phyloP scores from a whole-genome alignment of 1,140 invertebrate species.

The Rhyacophila brunnea region DNA sequence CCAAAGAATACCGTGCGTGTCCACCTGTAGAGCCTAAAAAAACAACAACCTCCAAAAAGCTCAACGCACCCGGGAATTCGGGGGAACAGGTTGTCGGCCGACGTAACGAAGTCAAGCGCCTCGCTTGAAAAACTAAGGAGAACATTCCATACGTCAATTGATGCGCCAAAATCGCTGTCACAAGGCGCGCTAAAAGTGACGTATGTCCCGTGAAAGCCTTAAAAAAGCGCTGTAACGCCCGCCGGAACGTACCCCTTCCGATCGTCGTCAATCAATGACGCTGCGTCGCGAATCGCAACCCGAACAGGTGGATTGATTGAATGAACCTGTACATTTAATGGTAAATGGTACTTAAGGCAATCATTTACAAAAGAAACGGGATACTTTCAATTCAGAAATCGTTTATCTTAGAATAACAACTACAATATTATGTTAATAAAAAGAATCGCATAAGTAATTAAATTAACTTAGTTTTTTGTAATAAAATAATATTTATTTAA shows the following conservation, averaged over 20 bases:
- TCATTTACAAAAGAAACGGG: too few species aligned
- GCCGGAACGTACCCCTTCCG: not conserved
- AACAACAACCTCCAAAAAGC: conserved; percentile 9
- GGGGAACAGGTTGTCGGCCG: conserved; percentile 30
- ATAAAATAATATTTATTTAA: too few species aligned
- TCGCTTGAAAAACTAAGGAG: not conserved
- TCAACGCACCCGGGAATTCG: conserved; percentile 27
- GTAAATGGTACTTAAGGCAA: too few species aligned
- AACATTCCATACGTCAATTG: not conserved
- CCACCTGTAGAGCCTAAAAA: conserved; percentile 28
- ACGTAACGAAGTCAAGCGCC: conserved; percentile 8
- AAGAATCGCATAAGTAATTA: too few species aligned
- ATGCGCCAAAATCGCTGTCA: not conserved
- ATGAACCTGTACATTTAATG: too few species aligned
- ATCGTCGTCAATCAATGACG: conserved; percentile 3
- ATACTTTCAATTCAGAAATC: too few species aligned
- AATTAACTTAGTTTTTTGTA: too few species aligned
- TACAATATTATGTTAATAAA: too few species aligned
- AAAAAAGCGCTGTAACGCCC: conserved; percentile 2
- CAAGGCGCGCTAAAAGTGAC: not conserved
- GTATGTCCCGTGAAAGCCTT: not conserved
- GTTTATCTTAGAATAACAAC: too few species aligned
- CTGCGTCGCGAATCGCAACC: not conserved
- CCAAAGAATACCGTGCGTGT: conserved; percentile 9
- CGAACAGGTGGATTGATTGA: too few species aligned